Conservation (phyloP, 2,113 vertebrate genomes). For the Fulica atra region DNA sequence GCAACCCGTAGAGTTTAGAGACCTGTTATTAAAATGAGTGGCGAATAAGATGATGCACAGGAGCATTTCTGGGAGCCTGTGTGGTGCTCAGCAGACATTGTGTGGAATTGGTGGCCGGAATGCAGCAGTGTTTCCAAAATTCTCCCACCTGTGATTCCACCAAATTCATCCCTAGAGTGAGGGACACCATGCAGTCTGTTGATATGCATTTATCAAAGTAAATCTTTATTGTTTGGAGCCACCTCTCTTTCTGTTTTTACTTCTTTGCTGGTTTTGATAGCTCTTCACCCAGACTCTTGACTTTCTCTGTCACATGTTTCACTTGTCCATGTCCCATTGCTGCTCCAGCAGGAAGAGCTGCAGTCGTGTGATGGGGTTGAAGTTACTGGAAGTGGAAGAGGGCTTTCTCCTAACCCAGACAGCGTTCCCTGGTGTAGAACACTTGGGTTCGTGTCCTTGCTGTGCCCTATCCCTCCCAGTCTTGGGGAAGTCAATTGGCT, state of each 20-base stretch:
- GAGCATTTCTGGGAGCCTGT: background rate
- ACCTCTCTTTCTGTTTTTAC: background rate
- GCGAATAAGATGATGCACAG: background rate
- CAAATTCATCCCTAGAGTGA: background rate
- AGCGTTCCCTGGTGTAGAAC: background rate
- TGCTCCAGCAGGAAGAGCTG: background rate
- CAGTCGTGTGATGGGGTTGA: background rate
- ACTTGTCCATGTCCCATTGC: background rate
- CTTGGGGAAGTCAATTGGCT: background rate
- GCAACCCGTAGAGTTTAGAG: background rate
- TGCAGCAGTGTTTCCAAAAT: background rate
- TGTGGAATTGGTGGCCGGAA: background rate
- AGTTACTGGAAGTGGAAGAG: background rate
- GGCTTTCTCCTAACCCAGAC: background rate
- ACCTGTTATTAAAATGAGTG: background rate
- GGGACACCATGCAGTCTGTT: background rate
- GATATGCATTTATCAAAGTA: background rate
- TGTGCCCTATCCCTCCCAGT: background rate
- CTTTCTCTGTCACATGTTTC: no score
- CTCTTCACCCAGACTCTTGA: background rate
- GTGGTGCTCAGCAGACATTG: background rate
- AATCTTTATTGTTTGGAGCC: background rate
- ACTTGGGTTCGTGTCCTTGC: background rate
- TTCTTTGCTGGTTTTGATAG: background rate
- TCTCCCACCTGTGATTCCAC: background rate